Conservation (phyloP, 2,888 invertebrate genomes). For the Platycheirus rosarum region DNA sequence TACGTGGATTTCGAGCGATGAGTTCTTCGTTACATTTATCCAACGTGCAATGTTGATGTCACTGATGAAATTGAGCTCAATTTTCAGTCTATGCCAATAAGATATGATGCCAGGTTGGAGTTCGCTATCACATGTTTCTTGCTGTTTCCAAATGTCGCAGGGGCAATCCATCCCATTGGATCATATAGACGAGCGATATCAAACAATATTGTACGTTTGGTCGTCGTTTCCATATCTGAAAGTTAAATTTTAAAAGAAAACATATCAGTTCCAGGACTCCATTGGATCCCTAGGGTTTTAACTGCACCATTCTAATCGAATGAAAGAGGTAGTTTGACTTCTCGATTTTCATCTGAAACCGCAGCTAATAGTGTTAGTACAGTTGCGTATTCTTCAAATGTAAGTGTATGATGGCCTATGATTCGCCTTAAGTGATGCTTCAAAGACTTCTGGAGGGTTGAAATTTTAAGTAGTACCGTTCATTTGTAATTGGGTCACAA, state of each 20-base stretch:
- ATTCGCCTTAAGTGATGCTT: no score
- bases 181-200: constrained; percentile 58
- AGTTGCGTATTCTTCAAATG: no score
- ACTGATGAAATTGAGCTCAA: constrained; percentile 7
- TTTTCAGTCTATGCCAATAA: constrained; percentile 39
- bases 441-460: no score
- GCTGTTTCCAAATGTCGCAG: constrained; percentile 52
- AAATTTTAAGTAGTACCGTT: no score
- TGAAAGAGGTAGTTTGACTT: no score
- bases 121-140: constrained; percentile 14
- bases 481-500: no score
- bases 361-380: no score
- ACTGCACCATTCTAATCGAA: no score
- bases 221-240: not conserved
- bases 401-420: no score
- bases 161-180: constrained; percentile 66
- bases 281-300: constrained; percentile 22
- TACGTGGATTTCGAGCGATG: constrained; percentile 43
- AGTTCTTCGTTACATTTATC: constrained; percentile 7
- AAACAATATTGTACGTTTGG: constrained; percentile 44
- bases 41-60: constrained; percentile 49
- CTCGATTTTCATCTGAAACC: no score
- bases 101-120: constrained; percentile 35
- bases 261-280: constrained; percentile 29
- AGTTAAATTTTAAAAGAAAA: constrained; percentile 10